Percentiles rank a stretch among this genome's conserved stretches.
These are phyloP conservation scores for Lagopus leucura DNA, from an alignment of 2,113 vertebrate genomes.

Conservation along the genomic window DNA sequence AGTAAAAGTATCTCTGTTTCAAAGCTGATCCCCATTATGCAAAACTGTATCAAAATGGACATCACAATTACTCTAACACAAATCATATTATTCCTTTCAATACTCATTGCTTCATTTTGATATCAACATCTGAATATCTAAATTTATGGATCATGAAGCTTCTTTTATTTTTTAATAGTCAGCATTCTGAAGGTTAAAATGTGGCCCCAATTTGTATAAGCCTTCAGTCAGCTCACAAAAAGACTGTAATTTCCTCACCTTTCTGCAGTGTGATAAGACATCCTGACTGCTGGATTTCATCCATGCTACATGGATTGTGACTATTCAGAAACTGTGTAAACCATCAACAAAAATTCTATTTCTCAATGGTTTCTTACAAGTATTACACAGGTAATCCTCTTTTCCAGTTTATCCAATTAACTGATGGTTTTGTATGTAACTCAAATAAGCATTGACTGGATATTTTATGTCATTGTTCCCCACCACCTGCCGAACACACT, in stretches of 20 bases:
- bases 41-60: not conserved
- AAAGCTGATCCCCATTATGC: not conserved
- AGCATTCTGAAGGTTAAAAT: not conserved
- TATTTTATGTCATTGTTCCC: not conserved
- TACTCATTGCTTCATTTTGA: not conserved
- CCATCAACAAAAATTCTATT: too few species aligned
- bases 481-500: not conserved
- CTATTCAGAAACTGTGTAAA: rapidly evolving
- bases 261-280: rapidly evolving
- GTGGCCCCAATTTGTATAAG: not conserved
- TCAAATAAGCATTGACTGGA: not conserved
- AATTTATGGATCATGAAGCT: not conserved
- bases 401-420: not conserved
- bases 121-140: not conserved
- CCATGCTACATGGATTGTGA: too few species aligned
- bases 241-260: not conserved
- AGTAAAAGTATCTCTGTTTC: not conserved
- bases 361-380: not conserved
- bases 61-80: not conserved
- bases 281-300: rapidly evolving
- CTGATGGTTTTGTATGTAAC: not conserved
- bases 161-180: not conserved
- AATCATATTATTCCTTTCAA: not conserved
- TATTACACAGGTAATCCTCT: not conserved
- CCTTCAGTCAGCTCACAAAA: not conserved